Conservation (phyloP, 1,140 invertebrate species). For the Stratiolaelaps scimitus region DNA sequence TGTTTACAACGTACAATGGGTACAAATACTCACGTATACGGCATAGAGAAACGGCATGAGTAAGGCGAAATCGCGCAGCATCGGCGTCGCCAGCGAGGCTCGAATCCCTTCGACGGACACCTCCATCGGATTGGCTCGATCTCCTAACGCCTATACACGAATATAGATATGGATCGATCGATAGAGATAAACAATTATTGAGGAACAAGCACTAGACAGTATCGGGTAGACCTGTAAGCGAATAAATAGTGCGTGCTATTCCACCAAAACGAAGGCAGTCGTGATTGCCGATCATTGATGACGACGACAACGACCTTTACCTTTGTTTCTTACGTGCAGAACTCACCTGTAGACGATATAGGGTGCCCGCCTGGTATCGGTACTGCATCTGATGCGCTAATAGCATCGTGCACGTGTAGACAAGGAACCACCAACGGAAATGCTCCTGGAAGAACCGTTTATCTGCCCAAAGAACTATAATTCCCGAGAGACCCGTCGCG, state of each 20-base stretch:
- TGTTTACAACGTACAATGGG: no score
- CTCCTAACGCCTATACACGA: background rate
- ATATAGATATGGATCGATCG: no score
- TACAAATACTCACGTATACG: conserved; percentile 12
- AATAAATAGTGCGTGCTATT: no score
- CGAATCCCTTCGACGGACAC: conserved; percentile 16
- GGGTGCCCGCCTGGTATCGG: conserved; percentile 13
- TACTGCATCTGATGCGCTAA: conserved; percentile 27
- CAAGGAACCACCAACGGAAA: conserved; percentile 25
- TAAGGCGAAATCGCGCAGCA: conserved; percentile 7
- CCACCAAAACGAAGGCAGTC: no score
- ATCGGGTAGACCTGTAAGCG: no score
- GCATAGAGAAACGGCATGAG: conserved; percentile 18
- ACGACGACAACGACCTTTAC: no score
- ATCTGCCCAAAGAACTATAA: conserved; percentile 10
- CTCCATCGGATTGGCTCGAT: conserved; percentile 24
- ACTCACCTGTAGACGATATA: conserved; percentile 16
- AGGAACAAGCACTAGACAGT: no score
- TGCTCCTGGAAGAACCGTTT: conserved; percentile 17
- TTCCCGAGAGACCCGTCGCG: conserved; percentile 13
- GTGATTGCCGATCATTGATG: no score
- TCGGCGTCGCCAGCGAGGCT: conserved; percentile 6
- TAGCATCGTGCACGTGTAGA: conserved; percentile 25
- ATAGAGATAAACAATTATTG: no score
- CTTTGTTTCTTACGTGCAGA: no score